These are phyloP conservation scores for Paedocypris sp. DNA, from an alignment of 2,113 vertebrate species.

Conservation along the genomic window DNA sequence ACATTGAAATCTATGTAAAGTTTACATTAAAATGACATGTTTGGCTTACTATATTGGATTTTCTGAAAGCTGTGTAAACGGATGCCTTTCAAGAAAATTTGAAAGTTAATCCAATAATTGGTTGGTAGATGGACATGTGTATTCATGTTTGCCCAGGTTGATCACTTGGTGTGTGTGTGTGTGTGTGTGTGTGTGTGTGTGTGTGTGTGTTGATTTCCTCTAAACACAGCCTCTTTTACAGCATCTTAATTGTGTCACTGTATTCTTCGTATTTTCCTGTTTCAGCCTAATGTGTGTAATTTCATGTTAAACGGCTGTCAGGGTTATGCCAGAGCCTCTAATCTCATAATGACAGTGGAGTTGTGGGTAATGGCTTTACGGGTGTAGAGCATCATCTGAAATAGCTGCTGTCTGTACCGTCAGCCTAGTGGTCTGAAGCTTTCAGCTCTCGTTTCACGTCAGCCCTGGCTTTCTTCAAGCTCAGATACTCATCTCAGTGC, in stretches of 20 bases:
- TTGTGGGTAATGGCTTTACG: conserved; percentile 36
- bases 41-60: conserved; percentile 9
- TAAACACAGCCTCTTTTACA: conserved; percentile 12
- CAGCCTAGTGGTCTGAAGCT: conserved; percentile 23
- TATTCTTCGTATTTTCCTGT: conserved; percentile 17
- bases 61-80: background rate
- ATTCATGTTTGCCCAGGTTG: background rate
- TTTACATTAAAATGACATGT: no score
- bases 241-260: conserved; percentile 4
- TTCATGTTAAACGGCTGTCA: conserved; percentile 30
- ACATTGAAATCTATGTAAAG: no score
- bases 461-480: conserved; percentile 5
- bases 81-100: background rate
- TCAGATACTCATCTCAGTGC: background rate
- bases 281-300: conserved; percentile 13
- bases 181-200: no score
- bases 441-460: conserved; percentile 32
- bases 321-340: conserved; percentile 31
- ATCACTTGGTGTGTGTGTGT: background rate
- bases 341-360: conserved; percentile 37
- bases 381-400: conserved; percentile 31
- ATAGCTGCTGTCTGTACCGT: conserved; percentile 34
- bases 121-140: conserved; percentile 8
- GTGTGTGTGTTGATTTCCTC: conserved; percentile 1
- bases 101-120: conserved; percentile 10